These are phyloP conservation scores for Elaphurus davidianus DNA, from an alignment of 2,113 vertebrate genomes.

Conservation along the genomic window DNA sequence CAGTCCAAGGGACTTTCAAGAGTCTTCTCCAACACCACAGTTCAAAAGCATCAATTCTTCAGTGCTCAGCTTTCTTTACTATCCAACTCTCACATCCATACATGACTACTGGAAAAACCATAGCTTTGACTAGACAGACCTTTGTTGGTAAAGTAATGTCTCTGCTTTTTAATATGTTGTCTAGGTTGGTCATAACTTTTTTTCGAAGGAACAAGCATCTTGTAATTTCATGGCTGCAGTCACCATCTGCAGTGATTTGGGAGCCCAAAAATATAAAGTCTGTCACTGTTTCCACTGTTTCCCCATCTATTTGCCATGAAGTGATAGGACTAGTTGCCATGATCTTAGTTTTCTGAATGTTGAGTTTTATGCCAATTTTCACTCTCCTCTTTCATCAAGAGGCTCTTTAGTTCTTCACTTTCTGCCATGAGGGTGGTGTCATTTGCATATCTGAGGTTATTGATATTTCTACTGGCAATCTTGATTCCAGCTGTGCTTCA, in stretches of 20 bases:
- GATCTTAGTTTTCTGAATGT: neutral
- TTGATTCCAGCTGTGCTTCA: neutral
- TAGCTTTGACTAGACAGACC: neutral
- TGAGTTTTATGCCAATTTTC: neutral
- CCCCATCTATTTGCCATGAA: neutral
- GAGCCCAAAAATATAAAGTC: neutral
- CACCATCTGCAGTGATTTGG: neutral
- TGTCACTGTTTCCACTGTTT: neutral
- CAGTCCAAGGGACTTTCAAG: neutral
- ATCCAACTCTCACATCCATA: accelerated
- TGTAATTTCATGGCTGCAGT: neutral
- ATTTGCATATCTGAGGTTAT: neutral
- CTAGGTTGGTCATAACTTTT: neutral
- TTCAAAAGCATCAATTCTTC: neutral
- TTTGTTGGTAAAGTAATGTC: neutral
- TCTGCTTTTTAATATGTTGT: neutral
- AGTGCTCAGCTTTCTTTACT: neutral
- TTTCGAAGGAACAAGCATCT: neutral
- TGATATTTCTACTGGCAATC: neutral
- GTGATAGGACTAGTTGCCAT: neutral
- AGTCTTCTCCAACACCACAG: neutral
- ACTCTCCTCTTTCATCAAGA: neutral
- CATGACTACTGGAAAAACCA: neutral
- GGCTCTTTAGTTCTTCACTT: neutral
- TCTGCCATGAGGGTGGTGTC: neutral